Conservation (phyloP, 2,797 vertebrate genomes). For the Microhierax caerulescens region DNA sequence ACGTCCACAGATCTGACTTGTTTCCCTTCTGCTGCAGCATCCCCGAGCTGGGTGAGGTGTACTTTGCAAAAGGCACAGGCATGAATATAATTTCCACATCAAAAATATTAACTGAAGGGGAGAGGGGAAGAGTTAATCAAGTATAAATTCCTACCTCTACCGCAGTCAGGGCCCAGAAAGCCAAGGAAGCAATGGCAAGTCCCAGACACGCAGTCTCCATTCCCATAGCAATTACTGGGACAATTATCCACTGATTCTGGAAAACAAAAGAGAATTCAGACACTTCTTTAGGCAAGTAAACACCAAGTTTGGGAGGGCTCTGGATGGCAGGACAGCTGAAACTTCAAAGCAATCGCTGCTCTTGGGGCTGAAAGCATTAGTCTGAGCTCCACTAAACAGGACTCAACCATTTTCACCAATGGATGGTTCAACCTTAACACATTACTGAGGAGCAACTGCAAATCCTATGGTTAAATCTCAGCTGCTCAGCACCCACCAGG, state of each 20-base stretch:
- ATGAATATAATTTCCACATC: not conserved
- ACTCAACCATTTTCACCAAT: not conserved
- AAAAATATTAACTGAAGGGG: not conserved
- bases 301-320: not conserved
- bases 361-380: not conserved
- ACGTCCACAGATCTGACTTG: rapidly evolving
- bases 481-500: not conserved
- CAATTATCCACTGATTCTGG: constrained; percentile 95
- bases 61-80: not conserved
- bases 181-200: constrained; percentile 96
- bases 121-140: not conserved
- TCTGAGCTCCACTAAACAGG: not conserved
- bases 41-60: not conserved
- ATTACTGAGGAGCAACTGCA: rapidly evolving
- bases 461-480: not conserved
- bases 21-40: not conserved
- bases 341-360: not conserved
- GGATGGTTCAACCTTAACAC: not conserved
- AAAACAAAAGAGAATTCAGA: constrained; percentile 29
- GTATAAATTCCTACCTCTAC: constrained; percentile 84
- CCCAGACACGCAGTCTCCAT: constrained; percentile 93
- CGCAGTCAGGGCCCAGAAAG: constrained; percentile 94
- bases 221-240: constrained; percentile 97
- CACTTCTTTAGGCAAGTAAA: not conserved
- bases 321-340: not conserved